A percentile compares a stretch with the other conserved stretches of the same genome.
Conservation (phyloP, 2,888 invertebrate genomes). For the Notocelia uddmanniana region DNA sequence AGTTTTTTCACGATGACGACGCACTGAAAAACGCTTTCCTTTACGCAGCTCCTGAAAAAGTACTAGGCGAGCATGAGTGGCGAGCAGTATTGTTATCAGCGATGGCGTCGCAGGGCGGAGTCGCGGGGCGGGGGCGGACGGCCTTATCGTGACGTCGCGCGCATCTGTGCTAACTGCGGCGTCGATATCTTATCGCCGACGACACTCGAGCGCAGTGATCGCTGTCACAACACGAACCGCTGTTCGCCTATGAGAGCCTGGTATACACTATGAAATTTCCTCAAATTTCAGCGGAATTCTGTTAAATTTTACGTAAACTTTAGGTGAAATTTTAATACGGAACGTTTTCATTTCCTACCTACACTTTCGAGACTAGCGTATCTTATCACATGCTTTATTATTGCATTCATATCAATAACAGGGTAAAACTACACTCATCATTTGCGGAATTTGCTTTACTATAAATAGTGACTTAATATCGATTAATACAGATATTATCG, state of each 20-base stretch:
- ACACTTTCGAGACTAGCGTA: not conserved
- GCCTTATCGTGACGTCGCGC: slow-evolving; percentile 66
- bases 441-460: slow-evolving; percentile 11
- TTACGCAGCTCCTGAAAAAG: slow-evolving; percentile 73
- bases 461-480: slow-evolving; percentile 15
- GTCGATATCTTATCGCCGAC: slow-evolving; percentile 73
- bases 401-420: not conserved
- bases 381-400: not conserved
- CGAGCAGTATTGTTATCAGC: slow-evolving; percentile 77
- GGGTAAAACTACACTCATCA: not conserved
- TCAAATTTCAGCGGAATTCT: slow-evolving; percentile 59
- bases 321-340: slow-evolving; percentile 42
- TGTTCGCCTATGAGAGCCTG: slow-evolving; percentile 62
- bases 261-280: slow-evolving; percentile 64
- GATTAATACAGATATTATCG: slow-evolving; percentile 21
- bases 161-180: slow-evolving; percentile 68
- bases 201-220: slow-evolving; percentile 51
- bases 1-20: slow-evolving; percentile 55
- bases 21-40: slow-evolving; percentile 71
- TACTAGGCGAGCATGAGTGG: slow-evolving; percentile 79
- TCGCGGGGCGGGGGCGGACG: slow-evolving; percentile 55
- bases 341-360: not conserved
- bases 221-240: slow-evolving; percentile 56
- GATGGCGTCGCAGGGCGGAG: slow-evolving; percentile 57
- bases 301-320: slow-evolving; percentile 45